Conservation (phyloP, 2,797 vertebrate species). For the Liasis olivaceus region DNA sequence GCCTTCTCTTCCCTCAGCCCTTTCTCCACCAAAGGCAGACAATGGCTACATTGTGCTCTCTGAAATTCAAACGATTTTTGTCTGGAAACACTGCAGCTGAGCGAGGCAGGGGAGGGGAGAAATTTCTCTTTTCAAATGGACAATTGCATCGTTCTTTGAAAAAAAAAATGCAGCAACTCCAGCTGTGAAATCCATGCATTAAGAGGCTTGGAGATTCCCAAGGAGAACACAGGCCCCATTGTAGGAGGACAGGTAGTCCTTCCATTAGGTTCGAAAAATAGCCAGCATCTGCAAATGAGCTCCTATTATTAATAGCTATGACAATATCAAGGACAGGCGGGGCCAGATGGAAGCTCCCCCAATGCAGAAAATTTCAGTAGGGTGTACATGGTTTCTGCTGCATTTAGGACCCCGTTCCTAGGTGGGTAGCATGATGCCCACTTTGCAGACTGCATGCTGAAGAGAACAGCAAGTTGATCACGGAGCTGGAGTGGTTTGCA, state of each 20-base stretch:
- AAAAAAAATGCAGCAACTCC: background rate
- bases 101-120: background rate
- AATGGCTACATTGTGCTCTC: background rate
- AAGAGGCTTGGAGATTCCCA: background rate
- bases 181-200: background rate
- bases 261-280: no score
- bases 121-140: background rate
- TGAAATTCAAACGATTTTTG: constrained; percentile 2
- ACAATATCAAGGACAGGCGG: no score
- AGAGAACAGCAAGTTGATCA: background rate
- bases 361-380: background rate
- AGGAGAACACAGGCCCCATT: background rate
- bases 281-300: background rate
- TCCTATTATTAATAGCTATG: background rate
- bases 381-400: no score
- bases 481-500: background rate
- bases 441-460: background rate
- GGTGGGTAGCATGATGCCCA: background rate
- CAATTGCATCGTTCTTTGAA: no score
- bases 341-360: no score
- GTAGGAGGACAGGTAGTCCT: background rate
- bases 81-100: background rate
- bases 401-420: background rate
- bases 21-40: background rate
- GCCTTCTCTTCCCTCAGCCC: no score